phyloP scores from a whole-genome alignment of 2,888 invertebrate genomes.

The Saturnia pavonia region DNA sequence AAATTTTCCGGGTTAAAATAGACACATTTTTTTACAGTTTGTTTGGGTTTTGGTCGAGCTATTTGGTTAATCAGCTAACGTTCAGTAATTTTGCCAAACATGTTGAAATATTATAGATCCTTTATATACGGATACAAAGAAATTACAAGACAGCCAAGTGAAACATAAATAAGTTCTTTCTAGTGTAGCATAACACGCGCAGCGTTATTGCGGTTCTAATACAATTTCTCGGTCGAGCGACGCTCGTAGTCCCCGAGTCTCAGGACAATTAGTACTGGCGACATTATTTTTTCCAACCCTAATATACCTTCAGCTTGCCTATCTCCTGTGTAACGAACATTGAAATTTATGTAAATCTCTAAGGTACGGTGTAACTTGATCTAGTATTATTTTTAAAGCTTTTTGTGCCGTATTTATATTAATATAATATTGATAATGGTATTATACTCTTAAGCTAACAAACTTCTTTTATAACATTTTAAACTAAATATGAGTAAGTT shows the following conservation, averaged over 20 bases:
- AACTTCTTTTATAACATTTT: neutral
- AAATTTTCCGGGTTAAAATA: too few relatives aligned
- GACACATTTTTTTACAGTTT: too few relatives aligned
- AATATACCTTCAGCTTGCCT: conserved; percentile 54
- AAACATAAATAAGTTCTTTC: conserved; percentile 16
- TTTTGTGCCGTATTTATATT: neutral
- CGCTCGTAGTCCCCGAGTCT: conserved; percentile 68
- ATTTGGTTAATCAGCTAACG: too few relatives aligned
- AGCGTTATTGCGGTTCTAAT: conserved; percentile 48
- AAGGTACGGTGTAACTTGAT: conserved; percentile 26
- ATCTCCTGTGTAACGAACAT: conserved; percentile 52
- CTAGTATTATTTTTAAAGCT: conserved; percentile 1
- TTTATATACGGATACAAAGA: neutral
- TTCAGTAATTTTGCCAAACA: too few relatives aligned
- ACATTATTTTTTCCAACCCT: conserved; percentile 71
- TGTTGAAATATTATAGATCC: too few relatives aligned
- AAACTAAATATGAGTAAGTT: too few relatives aligned
- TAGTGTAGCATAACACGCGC: conserved; percentile 11
- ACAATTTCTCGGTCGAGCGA: conserved; percentile 74
- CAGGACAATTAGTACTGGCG: conserved; percentile 71
- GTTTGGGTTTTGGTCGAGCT: too few relatives aligned
- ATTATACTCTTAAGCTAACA: neutral
- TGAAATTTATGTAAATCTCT: conserved; percentile 44
- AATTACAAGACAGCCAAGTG: neutral
- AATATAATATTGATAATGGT: neutral